Percentiles rank a stretch among this genome's conserved stretches.
Evolutionary conservation across 1,140 invertebrate species (phyloP).

Genomic region (Helicoverpa armigera): DNA sequence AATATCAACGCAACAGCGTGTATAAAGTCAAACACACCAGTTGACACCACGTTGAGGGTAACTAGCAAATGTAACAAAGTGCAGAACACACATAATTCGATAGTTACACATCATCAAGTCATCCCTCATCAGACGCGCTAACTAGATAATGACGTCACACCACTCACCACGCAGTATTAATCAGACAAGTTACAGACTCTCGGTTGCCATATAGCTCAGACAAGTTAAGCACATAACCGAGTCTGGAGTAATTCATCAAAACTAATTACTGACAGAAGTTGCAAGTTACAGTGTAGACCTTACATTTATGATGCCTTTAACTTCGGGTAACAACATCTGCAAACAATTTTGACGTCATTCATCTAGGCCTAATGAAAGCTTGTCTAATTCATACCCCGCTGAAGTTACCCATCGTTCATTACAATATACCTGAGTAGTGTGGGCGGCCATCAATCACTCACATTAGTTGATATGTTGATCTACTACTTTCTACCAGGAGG

Average conservation of each 20-base stretch:
- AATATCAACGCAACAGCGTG: no score
- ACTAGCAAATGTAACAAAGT: background rate
- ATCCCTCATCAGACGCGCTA: conserved; percentile 1
- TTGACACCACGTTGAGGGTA: background rate
- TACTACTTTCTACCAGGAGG: background rate
- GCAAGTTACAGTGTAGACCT: no score
- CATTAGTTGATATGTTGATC: conserved; percentile 2
- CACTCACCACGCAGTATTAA: background rate
- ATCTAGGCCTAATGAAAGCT: background rate
- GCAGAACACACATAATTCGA: conserved; percentile 9
- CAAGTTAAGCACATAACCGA: no score
- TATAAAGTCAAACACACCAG: background rate
- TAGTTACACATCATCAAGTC: conserved; percentile 27
- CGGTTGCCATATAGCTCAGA: background rate
- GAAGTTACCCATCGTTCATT: background rate
- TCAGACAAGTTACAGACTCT: background rate
- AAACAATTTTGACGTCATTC: no score
- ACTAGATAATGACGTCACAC: conserved; percentile 4
- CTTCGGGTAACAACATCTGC: no score
- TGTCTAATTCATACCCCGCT: background rate
- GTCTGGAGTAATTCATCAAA: no score
- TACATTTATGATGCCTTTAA: no score
- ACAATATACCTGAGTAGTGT: background rate
- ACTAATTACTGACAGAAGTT: no score
- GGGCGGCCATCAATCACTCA: background rate